These are phyloP conservation scores for Copsychus sechellarum DNA, from an alignment of 2,113 vertebrate species.

Conservation along the genomic window DNA sequence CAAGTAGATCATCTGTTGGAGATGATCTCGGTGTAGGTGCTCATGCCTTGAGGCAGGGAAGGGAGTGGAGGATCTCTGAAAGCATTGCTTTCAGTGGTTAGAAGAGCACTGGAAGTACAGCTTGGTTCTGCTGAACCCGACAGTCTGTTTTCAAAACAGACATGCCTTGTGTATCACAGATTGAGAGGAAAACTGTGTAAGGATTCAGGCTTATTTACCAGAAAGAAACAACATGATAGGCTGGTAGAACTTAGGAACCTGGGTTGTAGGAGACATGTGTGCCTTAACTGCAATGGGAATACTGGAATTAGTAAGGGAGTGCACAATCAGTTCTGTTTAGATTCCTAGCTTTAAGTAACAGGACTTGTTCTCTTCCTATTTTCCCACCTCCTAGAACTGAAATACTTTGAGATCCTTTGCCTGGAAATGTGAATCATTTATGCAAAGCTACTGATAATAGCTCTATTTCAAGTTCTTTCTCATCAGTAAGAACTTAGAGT, in stretches of 20 bases:
- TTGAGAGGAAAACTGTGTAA: not conserved
- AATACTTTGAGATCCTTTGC: not conserved
- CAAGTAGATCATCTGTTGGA: not conserved
- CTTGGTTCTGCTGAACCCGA: not conserved
- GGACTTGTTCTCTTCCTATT: not conserved
- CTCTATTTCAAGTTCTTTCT: not conserved
- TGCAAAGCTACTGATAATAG: not conserved
- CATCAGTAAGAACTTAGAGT: not conserved
- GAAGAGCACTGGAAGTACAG: not conserved
- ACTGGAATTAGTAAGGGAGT: not conserved
- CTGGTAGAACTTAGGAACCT: not conserved
- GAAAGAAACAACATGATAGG: not conserved
- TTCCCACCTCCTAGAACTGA: not conserved
- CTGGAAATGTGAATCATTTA: not conserved
- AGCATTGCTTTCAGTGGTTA: not conserved
- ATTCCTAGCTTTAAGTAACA: not conserved
- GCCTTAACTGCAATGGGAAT: not conserved
- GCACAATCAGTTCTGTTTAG: not conserved
- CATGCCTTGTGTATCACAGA: not conserved
- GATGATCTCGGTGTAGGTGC: not conserved
- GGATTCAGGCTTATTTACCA: not conserved
- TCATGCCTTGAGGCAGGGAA: not conserved
- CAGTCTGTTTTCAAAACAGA: not conserved
- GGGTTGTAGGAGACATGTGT: too few relatives aligned
- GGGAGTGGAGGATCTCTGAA: not conserved